Base-by-base conservation (phyloP, 2,888 invertebrate species). In the Vesta saturnalis region DNA sequence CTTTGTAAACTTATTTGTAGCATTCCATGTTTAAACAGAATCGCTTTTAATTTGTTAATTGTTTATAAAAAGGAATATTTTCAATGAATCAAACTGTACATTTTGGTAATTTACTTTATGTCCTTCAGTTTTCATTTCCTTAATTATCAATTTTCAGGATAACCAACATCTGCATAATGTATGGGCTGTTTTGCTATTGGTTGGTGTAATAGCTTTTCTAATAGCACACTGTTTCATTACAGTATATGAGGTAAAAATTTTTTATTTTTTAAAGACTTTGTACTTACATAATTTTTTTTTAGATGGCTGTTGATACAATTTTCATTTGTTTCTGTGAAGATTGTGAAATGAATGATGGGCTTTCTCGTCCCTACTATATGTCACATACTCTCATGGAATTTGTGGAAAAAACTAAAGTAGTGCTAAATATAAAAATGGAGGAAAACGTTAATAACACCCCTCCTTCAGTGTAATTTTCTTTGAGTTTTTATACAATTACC, bases 171-270 rank as follows among this genome's bases (percentile, higher is more conserved):
- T 90, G 1, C 85, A 87, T 57, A 87, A 90, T 77, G 82, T 86
- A 14, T 89, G 89, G 87, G 85, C 91, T 49, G 90, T 91, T 2
- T 83, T 92, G 14, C 77, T 87, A 3, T 76, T 92, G 1, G 88
- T 86, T 21, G 90, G 87, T 62, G 75, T 91, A n/a, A 89, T 92
- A 76, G 88, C 91, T 1, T 92, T 88, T 78, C 85, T 92, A 67
- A 88, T 92, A 23, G 87, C 91, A 1, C 91, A 92, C 78, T 90
- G 90, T 77, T 92, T 92, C 78, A 86, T 92, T 70, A 89, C 91
- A 5, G 88, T 92, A 4, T 61, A 62, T 46, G 59, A 69, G 39
- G 64, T 65, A 54, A 39, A 16, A 15, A 55, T 19, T 39, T 43
- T 18, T 39, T 39, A 23, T 30, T 18, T 19, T 57, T 23, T 56